Conservation (phyloP, 2,888 invertebrate species). For the Caradrina clavipalpis region DNA sequence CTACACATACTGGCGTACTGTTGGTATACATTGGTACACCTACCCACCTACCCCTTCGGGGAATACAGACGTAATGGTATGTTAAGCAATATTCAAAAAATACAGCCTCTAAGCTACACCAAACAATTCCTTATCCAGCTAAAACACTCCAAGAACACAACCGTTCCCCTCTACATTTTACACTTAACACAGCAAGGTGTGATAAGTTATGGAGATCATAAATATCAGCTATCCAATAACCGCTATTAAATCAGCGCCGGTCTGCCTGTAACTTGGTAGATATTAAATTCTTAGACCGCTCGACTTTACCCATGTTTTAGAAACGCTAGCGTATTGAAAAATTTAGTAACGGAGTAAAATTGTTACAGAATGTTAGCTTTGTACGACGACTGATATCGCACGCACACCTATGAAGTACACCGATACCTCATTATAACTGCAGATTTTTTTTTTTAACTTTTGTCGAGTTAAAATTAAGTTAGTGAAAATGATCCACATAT, state of each 20-base stretch:
- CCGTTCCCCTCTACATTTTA: constrained; percentile 26
- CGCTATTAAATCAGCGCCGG: constrained; percentile 72
- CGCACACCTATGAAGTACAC: too few relatives aligned
- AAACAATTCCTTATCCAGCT: background rate
- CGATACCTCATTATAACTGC: too few relatives aligned
- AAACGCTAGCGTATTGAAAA: constrained; percentile 57
- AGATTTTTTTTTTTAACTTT: too few relatives aligned
- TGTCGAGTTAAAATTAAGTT: too few relatives aligned
- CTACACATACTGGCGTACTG: too few relatives aligned
- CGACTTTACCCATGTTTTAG: constrained; percentile 63
- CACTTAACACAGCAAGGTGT: constrained; percentile 50
- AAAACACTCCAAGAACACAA: background rate
- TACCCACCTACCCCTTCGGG: too few relatives aligned
- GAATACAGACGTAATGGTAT: too few relatives aligned
- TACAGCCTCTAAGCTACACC: background rate
- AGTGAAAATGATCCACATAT: too few relatives aligned
- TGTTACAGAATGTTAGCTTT: background rate
- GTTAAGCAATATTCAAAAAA: background rate
- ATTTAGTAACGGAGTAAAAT: constrained; percentile 22
- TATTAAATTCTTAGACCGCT: constrained; percentile 70
- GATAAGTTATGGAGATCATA: constrained; percentile 72
- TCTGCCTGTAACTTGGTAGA: constrained; percentile 54
- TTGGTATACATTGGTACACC: too few relatives aligned
- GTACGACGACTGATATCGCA: background rate
- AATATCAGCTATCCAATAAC: constrained; percentile 80